Conservation (phyloP, 2,113 vertebrate genomes). For the Dromaius novaehollandiae region DNA sequence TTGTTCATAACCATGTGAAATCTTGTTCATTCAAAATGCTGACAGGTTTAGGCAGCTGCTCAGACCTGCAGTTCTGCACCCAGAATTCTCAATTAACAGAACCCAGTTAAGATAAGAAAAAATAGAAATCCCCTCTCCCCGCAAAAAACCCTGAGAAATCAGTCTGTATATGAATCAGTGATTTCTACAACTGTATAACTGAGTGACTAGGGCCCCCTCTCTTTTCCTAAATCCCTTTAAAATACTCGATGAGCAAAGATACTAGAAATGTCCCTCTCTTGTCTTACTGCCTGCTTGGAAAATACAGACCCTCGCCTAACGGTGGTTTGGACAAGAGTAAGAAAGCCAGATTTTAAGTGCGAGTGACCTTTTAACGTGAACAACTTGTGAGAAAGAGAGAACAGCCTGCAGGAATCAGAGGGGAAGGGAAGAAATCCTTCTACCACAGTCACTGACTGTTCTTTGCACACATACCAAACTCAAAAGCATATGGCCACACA, state of each 20-base stretch:
- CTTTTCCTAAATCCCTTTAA: not conserved
- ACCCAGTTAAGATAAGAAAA: not conserved
- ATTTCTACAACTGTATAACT: not conserved
- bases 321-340: not conserved
- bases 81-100: not conserved
- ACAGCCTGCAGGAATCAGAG: not conserved
- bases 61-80: not conserved
- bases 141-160: not conserved
- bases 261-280: not conserved
- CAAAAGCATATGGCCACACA: rapidly evolving
- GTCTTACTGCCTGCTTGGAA: not conserved
- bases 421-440: not conserved
- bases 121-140: not conserved
- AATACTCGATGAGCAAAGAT: not conserved
- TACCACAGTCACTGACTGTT: rapidly evolving
- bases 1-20: not conserved
- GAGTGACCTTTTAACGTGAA: not conserved
- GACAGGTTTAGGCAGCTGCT: not conserved
- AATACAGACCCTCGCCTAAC: not conserved
- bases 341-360: not conserved
- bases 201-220: not conserved
- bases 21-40: not conserved
- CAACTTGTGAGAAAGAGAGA: not conserved
- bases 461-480: not conserved
- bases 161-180: not conserved